Base-by-base conservation (phyloP, 1,140 invertebrate species). In the Bombus sibiricus region DNA sequence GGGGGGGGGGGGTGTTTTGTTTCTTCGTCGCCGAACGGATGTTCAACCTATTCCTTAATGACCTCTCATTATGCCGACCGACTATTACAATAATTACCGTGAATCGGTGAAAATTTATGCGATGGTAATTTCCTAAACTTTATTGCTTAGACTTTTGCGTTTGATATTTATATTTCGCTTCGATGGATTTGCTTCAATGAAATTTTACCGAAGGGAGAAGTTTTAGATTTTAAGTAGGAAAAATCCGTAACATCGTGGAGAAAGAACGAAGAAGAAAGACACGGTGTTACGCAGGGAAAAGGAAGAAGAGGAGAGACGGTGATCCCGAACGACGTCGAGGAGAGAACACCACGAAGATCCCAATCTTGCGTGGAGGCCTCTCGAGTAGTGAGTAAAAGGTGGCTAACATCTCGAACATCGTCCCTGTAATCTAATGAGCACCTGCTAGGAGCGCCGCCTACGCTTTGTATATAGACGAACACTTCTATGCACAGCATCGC, bases 381-480 rank as follows among this genome's bases (percentile, higher is more conserved):
- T 93, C 88, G 91, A 93, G 92, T 91, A 93, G 92, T 93, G 93
- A 94, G 93, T 94, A 94, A 94, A 94, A 94, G 93, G 93, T 94
- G 93, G 93, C 93, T 93, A 94, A 94, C 93, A 93, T 92, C 90
- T 92, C 92, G 93, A 93, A 93, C 93, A 94, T 93, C 92, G 93
- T 94, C 93, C 87, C 93, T 93, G 93, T 94, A 94, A 93, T 94
- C 93, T 94, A 93, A 94, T 94, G 93, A 94, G 93, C 93, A 93
- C 93, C 92, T 93, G 93, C 92, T 93, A 93, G 92, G 92, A 92
- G 87, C 90, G 91, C 92, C 92, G 92, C 92, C 92, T 91, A 93
- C 93, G 93, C 92, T 91, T 86, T 92, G 87, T 89, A 91, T 92
- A 93, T 90, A 92, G 90, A 91, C 87, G 89, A 88, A 93, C 92